Evolutionary conservation across 2,113 vertebrate species (phyloP).

Genomic region (Gymnogyps californianus): DNA sequence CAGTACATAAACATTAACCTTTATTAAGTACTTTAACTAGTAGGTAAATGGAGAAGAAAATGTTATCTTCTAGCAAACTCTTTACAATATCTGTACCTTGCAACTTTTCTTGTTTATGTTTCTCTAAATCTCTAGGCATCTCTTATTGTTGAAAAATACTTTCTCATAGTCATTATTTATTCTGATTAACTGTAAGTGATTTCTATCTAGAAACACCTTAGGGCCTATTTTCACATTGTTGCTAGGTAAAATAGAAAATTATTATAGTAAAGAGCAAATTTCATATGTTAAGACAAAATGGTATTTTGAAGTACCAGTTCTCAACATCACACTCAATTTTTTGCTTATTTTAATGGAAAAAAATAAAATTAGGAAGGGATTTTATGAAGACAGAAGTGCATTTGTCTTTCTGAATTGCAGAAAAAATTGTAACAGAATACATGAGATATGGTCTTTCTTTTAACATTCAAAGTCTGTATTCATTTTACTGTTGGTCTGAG

Average conservation of each 20-base stretch:
- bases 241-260: background rate
- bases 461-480: background rate
- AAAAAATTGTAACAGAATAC: background rate
- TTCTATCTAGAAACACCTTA: background rate
- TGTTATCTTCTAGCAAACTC: background rate
- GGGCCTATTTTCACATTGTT: background rate
- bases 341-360: background rate
- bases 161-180: background rate
- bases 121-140: background rate
- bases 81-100: background rate
- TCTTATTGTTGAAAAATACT: background rate
- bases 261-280: background rate
- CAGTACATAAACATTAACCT: background rate
- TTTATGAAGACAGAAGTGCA: background rate
- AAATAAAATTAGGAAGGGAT: background rate
- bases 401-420: background rate
- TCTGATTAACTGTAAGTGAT: background rate
- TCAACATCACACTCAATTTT: background rate
- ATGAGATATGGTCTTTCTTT: background rate
- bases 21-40: background rate
- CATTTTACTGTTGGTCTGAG: background rate
- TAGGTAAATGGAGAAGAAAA: background rate
- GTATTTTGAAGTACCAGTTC: background rate
- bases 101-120: background rate
- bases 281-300: background rate